Evolutionary conservation across 2,797 vertebrate genomes (phyloP).

Genomic region (Periparus ater): DNA sequence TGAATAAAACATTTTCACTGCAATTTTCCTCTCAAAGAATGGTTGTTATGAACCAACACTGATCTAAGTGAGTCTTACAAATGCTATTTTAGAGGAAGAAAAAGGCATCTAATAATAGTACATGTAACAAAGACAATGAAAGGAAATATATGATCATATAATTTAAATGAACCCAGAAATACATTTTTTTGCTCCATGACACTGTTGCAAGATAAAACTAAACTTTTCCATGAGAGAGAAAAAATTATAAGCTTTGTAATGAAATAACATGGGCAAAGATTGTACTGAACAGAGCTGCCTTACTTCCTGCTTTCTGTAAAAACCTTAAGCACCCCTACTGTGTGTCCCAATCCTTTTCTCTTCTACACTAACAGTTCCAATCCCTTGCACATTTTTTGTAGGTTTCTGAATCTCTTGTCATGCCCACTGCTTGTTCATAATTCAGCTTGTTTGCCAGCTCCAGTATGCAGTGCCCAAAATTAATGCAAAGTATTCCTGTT

Average conservation of each 20-base stretch:
- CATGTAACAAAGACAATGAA: neutral
- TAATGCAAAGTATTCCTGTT: neutral
- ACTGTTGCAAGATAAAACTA: neutral
- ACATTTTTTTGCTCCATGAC: neutral
- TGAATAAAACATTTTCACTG: neutral
- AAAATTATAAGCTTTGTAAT: neutral
- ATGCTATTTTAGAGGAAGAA: neutral
- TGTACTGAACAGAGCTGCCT: neutral
- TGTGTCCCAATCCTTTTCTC: neutral
- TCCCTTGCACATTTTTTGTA: neutral
- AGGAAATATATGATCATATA: neutral
- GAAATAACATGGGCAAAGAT: neutral
- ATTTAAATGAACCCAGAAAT: neutral
- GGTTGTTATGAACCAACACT: neutral
- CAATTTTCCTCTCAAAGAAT: neutral
- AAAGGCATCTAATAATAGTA: constrained; percentile 7
- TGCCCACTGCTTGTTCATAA: neutral
- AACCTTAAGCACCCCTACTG: neutral
- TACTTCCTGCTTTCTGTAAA: neutral
- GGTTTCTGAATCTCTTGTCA: neutral
- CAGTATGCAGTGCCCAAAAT: neutral
- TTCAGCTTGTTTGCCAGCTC: neutral
- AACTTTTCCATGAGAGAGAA: neutral
- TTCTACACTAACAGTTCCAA: neutral
- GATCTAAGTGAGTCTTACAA: neutral